Percentiles rank a stretch among this genome's conserved stretches.
These are phyloP conservation scores for Burhinus oedicnemus DNA, from an alignment of 2,113 vertebrate species.

Conservation along the genomic window DNA sequence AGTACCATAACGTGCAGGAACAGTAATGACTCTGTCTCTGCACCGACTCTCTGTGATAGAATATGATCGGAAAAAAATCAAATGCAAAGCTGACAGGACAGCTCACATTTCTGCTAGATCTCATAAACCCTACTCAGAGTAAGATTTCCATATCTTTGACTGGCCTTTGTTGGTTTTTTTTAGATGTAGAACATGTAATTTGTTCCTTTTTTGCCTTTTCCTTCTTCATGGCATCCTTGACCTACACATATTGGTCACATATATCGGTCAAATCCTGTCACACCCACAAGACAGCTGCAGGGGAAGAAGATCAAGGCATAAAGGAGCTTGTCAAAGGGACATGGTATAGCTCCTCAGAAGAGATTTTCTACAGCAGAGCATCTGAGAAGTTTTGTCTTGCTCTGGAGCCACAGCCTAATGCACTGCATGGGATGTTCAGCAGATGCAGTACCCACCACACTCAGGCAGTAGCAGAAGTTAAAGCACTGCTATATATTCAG, in stretches of 20 bases:
- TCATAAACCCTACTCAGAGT: neutral
- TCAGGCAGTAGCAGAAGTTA: neutral
- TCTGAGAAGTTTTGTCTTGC: neutral
- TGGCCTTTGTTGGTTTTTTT: neutral
- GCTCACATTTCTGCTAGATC: neutral
- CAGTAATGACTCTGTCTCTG: slow-evolving; percentile 50
- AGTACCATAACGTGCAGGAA: slow-evolving; percentile 11
- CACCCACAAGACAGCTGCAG: neutral
- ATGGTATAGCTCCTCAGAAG: neutral
- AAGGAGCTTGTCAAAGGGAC: neutral
- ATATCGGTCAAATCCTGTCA: neutral
- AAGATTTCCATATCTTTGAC: neutral
- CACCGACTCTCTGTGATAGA: slow-evolving; percentile 2
- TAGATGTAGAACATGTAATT: neutral
- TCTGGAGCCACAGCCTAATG: neutral
- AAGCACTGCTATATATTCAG: neutral
- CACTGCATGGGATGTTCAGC: neutral
- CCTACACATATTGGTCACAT: neutral
- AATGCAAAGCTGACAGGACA: neutral
- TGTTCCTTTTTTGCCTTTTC: neutral
- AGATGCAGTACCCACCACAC: neutral
- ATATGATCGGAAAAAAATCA: neutral
- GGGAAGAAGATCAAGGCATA: neutral
- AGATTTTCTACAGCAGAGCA: neutral
- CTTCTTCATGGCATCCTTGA: neutral